Conservation (phyloP, 2,113 vertebrate species). For the Pagrus major region DNA sequence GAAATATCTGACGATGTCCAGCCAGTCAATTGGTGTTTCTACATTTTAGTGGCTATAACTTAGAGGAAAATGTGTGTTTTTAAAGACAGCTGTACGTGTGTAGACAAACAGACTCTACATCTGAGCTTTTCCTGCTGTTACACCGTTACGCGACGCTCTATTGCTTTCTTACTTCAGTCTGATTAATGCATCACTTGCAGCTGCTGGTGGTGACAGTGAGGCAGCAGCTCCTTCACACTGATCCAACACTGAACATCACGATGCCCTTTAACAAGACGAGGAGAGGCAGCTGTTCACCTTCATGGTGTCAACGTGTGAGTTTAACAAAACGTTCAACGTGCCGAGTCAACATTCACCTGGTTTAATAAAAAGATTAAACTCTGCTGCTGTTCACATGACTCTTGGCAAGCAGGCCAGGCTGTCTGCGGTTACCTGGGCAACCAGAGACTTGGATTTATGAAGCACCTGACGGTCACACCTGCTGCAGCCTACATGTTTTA, state of each 20-base stretch:
- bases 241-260: neutral
- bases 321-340: neutral
- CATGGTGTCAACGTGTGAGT: neutral
- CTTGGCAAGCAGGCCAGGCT: neutral
- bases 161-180: neutral
- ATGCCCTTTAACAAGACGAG: neutral
- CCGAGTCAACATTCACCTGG: neutral
- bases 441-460: neutral
- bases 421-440: neutral
- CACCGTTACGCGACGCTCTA: no score
- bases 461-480: conserved; percentile 28
- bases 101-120: no score
- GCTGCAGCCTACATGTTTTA: neutral
- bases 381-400: conserved; percentile 21
- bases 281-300: neutral
- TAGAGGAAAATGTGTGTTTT: no score
- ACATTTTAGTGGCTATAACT: no score
- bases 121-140: no score
- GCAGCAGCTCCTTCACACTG: neutral
- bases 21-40: no score
- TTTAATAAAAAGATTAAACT: neutral
- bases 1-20: no score
- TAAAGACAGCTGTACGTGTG: no score
- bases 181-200: neutral
- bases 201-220: neutral